These are phyloP conservation scores for Argopecten irradians DNA, from an alignment of 1,140 invertebrate genomes.

Conservation along the genomic window DNA sequence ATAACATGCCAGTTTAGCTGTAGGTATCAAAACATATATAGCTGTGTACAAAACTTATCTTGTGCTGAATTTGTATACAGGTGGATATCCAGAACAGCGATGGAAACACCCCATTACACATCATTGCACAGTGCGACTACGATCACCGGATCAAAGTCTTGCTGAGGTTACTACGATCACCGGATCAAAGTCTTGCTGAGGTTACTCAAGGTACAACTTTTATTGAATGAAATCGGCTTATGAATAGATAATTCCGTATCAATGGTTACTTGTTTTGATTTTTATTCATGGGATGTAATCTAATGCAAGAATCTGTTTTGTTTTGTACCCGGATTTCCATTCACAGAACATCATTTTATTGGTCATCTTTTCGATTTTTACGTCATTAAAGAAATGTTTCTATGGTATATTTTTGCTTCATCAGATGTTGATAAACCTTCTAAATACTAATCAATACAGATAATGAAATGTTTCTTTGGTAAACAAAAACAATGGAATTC, in stretches of 20 bases:
- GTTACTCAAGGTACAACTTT: slow-evolving; percentile 38
- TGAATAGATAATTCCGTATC: background rate
- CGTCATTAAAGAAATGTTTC: background rate
- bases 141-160: slow-evolving; percentile 58
- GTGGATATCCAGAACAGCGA: slow-evolving; percentile 67
- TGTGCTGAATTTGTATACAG: slow-evolving; percentile 58
- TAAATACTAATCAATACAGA: background rate
- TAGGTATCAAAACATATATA: too few species aligned
- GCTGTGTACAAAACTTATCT: too few species aligned
- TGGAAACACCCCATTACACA: slow-evolving; percentile 65
- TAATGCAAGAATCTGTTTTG: background rate
- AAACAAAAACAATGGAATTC: background rate
- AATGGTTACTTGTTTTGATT: background rate
- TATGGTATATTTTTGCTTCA: background rate
- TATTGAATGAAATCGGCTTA: background rate
- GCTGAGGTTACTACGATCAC: slow-evolving; percentile 56
- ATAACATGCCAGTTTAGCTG: too few species aligned
- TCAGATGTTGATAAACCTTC: background rate
- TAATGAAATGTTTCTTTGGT: too few species aligned
- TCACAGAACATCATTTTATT: background rate
- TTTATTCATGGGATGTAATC: background rate
- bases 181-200: slow-evolving; percentile 58
- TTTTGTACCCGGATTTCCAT: background rate
- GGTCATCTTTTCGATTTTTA: background rate
- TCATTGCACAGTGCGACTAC: slow-evolving; percentile 58